Percentiles rank a stretch among this genome's conserved stretches.
Evolutionary conservation across 2,113 vertebrate genomes (phyloP).

Genomic region (Sakesphorus luctuosus): DNA sequence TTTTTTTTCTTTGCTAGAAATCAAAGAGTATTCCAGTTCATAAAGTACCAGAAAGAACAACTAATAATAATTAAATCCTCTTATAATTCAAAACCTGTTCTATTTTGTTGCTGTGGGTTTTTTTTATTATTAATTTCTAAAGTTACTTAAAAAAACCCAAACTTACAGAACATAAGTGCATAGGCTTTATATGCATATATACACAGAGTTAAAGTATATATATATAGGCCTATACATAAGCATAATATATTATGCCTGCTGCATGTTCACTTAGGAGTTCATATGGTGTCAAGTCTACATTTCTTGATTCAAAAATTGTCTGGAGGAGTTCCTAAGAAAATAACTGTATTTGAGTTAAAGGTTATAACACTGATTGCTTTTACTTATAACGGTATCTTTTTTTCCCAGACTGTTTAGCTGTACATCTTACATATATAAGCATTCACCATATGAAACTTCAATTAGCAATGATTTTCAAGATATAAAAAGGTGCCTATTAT

Average conservation of each 20-base stretch:
- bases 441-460: slow-evolving; percentile 77
- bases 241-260: background rate
- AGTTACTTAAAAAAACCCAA: background rate
- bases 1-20: background rate
- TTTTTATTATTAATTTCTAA: background rate
- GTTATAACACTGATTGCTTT: background rate
- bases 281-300: background rate
- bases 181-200: background rate
- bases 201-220: background rate
- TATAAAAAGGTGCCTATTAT: slow-evolving; percentile 68
- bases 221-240: background rate
- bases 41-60: background rate
- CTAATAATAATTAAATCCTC: rapidly evolving
- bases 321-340: background rate
- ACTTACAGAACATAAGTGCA: background rate
- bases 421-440: slow-evolving; percentile 71
- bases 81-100: background rate
- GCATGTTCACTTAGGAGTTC: background rate
- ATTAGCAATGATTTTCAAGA: slow-evolving; percentile 77
- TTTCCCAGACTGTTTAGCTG: slow-evolving; percentile 63
- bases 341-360: background rate
- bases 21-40: background rate
- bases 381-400: slow-evolving; percentile 55
- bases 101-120: background rate
- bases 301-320: background rate